phyloP scores from a whole-genome alignment of 2,113 vertebrate genomes.

The Hirundichthys speculiger region DNA sequence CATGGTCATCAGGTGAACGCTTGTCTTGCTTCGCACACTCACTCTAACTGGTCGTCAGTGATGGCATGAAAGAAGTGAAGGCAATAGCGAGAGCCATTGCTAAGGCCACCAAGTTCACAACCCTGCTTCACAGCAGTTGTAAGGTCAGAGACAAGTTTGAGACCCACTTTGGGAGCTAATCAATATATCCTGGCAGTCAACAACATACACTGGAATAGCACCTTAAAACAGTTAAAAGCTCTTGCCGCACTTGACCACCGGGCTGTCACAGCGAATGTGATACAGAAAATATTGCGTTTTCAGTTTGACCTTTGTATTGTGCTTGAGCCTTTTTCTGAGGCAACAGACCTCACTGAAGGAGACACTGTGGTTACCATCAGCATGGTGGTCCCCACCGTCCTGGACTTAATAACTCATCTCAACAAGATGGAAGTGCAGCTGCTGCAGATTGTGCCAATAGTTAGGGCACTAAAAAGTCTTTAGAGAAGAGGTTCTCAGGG shows the following conservation, averaged over 20 bases:
- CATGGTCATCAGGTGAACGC: too few species aligned
- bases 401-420: constrained; percentile 11
- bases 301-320: not conserved
- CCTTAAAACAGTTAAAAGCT: constrained; percentile 6
- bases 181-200: not conserved
- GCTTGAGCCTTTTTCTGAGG: not conserved
- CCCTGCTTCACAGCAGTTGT: too few species aligned
- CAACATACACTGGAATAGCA: not conserved
- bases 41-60: too few species aligned
- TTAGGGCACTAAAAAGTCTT: not conserved
- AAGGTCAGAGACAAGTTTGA: too few species aligned
- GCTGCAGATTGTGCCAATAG: not conserved
- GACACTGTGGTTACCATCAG: not conserved
- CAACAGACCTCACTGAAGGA: constrained; percentile 3
- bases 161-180: too few species aligned
- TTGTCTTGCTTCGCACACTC: too few species aligned
- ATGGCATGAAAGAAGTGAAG: too few species aligned
- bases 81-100: too few species aligned
- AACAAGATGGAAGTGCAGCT: not conserved
- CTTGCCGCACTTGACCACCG: constrained; percentile 5
- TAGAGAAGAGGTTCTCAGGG: constrained; percentile 1
- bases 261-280: not conserved
- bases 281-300: not conserved
- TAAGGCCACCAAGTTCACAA: too few species aligned
- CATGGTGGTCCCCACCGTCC: constrained; percentile 3